phyloP scores from a whole-genome alignment of 2,113 vertebrate species.

The Sterna hirundo region DNA sequence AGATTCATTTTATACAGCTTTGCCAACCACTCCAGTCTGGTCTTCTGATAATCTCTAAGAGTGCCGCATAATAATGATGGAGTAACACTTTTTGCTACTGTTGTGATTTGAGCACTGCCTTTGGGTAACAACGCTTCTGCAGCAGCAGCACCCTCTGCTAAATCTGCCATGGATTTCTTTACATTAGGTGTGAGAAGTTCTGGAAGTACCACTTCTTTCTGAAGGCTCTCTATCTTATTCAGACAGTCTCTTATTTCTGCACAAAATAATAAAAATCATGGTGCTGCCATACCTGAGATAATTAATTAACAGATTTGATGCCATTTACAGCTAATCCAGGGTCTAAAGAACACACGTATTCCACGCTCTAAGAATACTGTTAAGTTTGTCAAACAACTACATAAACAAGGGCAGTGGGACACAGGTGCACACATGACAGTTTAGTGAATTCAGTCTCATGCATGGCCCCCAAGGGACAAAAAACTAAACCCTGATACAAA shows the following conservation, averaged over 20 bases:
- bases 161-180: constrained; percentile 77
- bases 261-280: neutral
- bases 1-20: constrained; percentile 84
- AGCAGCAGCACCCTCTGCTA: constrained; percentile 82
- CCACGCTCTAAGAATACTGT: neutral
- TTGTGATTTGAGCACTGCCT: constrained; percentile 77
- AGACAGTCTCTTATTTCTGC: constrained; percentile 66
- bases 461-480: neutral
- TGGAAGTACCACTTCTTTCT: constrained; percentile 77
- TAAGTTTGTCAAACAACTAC: neutral
- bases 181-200: constrained; percentile 80
- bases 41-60: constrained; percentile 85
- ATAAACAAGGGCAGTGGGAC: neutral
- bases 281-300: neutral
- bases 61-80: constrained; percentile 77
- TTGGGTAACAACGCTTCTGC: constrained; percentile 85
- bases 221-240: constrained; percentile 24
- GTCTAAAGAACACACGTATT: neutral
- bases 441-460: neutral
- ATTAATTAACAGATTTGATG: neutral
- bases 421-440: neutral
- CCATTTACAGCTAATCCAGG: neutral
- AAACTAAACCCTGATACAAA: neutral
- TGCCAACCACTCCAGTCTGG: constrained; percentile 87
- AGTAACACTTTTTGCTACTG: constrained; percentile 69